These are phyloP conservation scores for Rattus norvegicus DNA, from an alignment of 2,113 vertebrate genomes.

Conservation along the genomic window DNA sequence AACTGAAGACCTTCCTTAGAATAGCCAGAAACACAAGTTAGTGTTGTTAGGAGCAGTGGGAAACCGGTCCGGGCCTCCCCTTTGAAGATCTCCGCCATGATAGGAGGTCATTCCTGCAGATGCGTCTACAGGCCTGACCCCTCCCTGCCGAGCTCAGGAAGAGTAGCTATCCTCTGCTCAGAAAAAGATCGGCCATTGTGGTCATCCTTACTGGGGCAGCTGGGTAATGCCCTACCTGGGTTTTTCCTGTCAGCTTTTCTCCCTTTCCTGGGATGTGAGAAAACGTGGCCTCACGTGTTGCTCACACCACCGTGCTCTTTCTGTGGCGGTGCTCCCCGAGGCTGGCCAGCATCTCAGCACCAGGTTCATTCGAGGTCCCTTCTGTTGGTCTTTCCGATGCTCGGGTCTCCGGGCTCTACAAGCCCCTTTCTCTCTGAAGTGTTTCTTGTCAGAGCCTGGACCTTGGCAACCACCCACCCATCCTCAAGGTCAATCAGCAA, in stretches of 20 bases:
- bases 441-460: not conserved
- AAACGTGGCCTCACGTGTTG: not conserved
- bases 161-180: not conserved
- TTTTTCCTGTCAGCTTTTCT: not conserved
- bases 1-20: not conserved
- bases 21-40: too few species aligned
- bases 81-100: not conserved
- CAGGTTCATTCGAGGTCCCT: not conserved
- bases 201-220: not conserved
- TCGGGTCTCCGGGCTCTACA: not conserved
- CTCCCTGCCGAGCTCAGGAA: not conserved
- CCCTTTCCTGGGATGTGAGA: not conserved
- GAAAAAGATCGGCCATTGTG: not conserved
- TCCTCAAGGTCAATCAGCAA: not conserved
- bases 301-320: not conserved
- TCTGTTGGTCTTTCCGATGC: not conserved
- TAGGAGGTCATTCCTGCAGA: not conserved
- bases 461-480: too few species aligned
- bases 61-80: not conserved
- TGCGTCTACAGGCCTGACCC: not conserved
- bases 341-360: not conserved
- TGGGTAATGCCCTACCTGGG: not conserved
- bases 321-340: not conserved
- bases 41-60: not conserved
- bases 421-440: not conserved